These are phyloP conservation scores for Rhimphoctona megacephalus DNA, from an alignment of 2,888 invertebrate genomes.

Conservation along the genomic window DNA sequence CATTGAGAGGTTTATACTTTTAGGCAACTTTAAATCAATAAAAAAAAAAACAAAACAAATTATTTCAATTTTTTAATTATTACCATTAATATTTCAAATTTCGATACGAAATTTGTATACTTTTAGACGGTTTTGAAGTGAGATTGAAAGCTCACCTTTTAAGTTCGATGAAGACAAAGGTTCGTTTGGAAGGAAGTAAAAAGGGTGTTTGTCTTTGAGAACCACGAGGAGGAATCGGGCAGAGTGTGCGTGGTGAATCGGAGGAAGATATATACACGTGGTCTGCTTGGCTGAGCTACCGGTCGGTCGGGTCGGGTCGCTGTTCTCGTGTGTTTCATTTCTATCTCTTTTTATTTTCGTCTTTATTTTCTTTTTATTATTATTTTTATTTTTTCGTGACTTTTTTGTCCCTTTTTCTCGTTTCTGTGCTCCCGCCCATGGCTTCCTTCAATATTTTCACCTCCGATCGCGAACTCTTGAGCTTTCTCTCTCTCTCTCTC, in stretches of 20 bases:
- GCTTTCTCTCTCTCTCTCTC: slow-evolving; percentile 69
- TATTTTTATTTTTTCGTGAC: slow-evolving; percentile 67
- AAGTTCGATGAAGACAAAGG: background rate
- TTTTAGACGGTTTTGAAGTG: background rate
- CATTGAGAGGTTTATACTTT: no score
- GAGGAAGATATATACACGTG: slow-evolving; percentile 80
- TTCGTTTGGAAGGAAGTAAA: background rate
- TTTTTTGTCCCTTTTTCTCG: slow-evolving; percentile 71
- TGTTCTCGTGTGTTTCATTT: slow-evolving; percentile 80
- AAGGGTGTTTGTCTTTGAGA: slow-evolving; percentile 76
- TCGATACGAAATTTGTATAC: background rate
- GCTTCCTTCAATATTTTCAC: slow-evolving; percentile 62
- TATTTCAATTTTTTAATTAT: background rate
- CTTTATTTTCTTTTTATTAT: slow-evolving; percentile 71
- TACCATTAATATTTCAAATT: background rate
- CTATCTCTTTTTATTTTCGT: slow-evolving; percentile 69
- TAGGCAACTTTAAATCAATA: background rate
- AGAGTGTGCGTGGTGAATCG: slow-evolving; percentile 76
- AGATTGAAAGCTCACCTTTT: background rate
- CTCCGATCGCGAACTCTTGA: slow-evolving; percentile 59
- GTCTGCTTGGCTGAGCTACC: slow-evolving; percentile 79
- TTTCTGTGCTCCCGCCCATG: slow-evolving; percentile 69
- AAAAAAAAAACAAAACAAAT: background rate
- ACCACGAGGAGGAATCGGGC: slow-evolving; percentile 79
- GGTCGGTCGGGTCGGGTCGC: slow-evolving; percentile 84